phyloP scores from a whole-genome alignment of 2,113 vertebrate genomes.

The Camelus dromedarius region DNA sequence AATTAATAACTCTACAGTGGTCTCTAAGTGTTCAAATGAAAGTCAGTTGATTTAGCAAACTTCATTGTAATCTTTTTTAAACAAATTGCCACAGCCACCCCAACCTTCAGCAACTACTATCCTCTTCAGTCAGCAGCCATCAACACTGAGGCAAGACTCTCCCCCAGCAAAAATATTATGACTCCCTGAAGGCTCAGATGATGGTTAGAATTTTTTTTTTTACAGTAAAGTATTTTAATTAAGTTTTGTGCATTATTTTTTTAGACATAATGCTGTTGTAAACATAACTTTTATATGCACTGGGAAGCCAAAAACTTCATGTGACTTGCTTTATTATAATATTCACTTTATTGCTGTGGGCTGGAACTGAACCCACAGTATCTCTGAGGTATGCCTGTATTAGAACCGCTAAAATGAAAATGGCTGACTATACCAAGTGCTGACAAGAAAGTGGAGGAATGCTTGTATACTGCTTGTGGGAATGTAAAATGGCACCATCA shows the following conservation, averaged over 20 bases:
- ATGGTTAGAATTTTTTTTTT: neutral
- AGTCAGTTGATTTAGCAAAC: neutral
- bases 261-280: neutral
- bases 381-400: neutral
- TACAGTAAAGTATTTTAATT: neutral
- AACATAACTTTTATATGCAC: neutral
- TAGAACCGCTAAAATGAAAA: neutral
- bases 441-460: neutral
- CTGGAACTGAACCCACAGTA: neutral
- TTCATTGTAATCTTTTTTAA: neutral
- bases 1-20: neutral
- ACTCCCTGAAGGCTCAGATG: neutral
- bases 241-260: neutral
- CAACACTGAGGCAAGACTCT: neutral
- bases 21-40: neutral
- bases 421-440: neutral
- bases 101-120: neutral
- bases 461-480: neutral
- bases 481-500: neutral
- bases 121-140: neutral
- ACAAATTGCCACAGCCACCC: neutral
- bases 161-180: neutral
- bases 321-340: neutral
- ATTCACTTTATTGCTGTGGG: neutral
- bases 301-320: neutral